Conservation (phyloP, 2,888 invertebrate genomes). For the Himalopsyche kuldschensis region DNA sequence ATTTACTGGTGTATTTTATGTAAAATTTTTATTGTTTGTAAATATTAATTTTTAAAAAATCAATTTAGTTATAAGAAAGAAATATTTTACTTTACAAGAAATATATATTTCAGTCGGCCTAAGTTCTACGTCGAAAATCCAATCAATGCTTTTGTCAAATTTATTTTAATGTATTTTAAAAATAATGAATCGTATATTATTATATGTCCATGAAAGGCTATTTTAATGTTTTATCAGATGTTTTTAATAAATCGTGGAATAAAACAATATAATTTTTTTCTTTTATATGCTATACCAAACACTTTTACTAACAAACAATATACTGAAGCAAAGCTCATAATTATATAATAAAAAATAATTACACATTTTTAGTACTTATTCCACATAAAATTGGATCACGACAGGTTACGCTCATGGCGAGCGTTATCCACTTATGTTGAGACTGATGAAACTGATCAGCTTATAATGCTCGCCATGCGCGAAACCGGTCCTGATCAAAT, state of each 20-base stretch:
- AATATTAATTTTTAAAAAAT: background rate
- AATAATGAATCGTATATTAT: background rate
- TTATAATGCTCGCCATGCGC: too few species aligned
- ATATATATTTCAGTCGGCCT: background rate
- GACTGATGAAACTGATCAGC: too few species aligned
- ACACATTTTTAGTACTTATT: too few species aligned
- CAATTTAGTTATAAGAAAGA: background rate
- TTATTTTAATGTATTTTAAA: background rate
- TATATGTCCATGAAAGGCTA: background rate
- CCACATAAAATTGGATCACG: too few species aligned
- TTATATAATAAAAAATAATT: too few species aligned
- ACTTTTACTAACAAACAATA: too few species aligned
- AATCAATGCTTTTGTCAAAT: background rate
- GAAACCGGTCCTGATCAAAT: too few species aligned
- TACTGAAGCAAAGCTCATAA: too few species aligned
- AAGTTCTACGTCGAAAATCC: background rate
- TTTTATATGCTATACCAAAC: background rate
- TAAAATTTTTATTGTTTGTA: background rate
- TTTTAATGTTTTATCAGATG: background rate
- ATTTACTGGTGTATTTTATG: background rate
- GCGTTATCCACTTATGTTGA: too few species aligned
- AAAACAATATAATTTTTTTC: background rate
- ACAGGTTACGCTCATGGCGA: too few species aligned
- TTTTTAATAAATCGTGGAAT: background rate
- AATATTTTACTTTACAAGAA: background rate